A percentile compares a stretch with the other conserved stretches of the same genome.
These are phyloP conservation scores for Brienomyrus brachyistius DNA, from an alignment of 2,113 vertebrate genomes.

Conservation along the genomic window DNA sequence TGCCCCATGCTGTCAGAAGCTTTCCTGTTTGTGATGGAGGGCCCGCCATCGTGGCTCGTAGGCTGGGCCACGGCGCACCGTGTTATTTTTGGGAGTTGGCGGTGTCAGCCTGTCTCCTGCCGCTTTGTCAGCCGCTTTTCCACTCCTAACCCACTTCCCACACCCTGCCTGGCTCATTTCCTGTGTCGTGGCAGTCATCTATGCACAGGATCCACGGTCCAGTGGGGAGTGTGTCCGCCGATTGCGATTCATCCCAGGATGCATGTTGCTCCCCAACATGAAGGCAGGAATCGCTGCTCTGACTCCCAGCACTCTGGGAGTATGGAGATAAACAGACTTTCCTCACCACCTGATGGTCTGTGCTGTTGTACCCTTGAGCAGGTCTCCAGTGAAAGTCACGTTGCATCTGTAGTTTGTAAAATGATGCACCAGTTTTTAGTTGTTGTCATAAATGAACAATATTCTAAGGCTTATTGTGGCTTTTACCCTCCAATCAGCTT, in stretches of 20 bases:
- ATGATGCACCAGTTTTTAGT: background rate
- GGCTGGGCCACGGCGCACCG: background rate
- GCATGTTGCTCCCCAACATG: background rate
- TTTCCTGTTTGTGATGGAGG: background rate
- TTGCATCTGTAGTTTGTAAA: background rate
- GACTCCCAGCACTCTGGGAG: background rate
- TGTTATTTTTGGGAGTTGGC: background rate
- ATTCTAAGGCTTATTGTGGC: background rate
- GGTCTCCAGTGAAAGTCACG: background rate
- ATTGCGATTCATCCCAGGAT: background rate
- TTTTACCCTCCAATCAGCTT: background rate
- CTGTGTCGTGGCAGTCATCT: background rate
- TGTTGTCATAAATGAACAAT: background rate
- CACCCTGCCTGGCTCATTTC: background rate
- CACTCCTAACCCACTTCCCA: background rate
- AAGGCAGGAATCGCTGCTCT: background rate
- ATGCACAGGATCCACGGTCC: background rate
- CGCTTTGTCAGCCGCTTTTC: background rate
- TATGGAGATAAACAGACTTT: background rate
- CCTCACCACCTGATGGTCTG: background rate
- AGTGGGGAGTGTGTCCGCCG: background rate
- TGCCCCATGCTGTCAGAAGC: background rate
- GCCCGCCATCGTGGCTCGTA: background rate
- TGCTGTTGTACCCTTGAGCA: background rate
- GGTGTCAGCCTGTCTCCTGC: background rate